Evolutionary conservation across 2,888 invertebrate species (phyloP).

Genomic region (Eustalomyia histrio): DNA sequence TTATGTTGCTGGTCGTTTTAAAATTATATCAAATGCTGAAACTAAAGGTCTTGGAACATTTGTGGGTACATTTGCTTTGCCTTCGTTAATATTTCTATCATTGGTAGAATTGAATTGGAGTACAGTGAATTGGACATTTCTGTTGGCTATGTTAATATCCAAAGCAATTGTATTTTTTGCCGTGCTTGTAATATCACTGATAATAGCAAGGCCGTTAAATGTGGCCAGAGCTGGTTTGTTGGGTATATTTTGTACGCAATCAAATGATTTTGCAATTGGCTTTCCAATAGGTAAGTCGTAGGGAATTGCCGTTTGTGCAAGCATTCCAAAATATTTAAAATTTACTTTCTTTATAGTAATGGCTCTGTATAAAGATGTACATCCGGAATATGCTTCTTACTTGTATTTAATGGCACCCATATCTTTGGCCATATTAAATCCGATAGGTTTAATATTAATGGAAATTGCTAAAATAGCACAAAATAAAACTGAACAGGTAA

Average conservation of each 20-base stretch:
- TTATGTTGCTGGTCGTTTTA: conserved; percentile 91
- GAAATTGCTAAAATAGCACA: conserved; percentile 84
- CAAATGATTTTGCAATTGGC: conserved; percentile 98
- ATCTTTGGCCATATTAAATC: conserved; percentile 94
- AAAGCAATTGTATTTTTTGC: conserved; percentile 91
- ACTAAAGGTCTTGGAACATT: conserved; percentile 94
- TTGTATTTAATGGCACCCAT: conserved; percentile 96
- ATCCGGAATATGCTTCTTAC: conserved; percentile 94
- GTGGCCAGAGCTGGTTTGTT: conserved; percentile 93
- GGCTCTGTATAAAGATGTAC: conserved; percentile 90
- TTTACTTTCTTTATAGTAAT: conserved; percentile 81
- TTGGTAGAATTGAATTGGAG: conserved; percentile 90
- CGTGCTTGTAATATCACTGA: conserved; percentile 87
- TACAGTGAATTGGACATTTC: conserved; percentile 93
- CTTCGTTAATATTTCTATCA: conserved; percentile 94
- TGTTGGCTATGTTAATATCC: conserved; percentile 90
- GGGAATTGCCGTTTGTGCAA: not conserved
- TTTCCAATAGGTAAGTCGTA: conserved; percentile 89
- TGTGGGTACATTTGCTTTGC: conserved; percentile 95
- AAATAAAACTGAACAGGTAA: conserved; percentile 73
- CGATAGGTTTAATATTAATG: conserved; percentile 93
- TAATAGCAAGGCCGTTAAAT: conserved; percentile 90
- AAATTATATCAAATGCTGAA: conserved; percentile 89
- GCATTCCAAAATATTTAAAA: not conserved
- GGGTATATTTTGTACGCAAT: conserved; percentile 97